Conservation (phyloP, 2,888 invertebrate species). For the Clistopyga incitator region DNA sequence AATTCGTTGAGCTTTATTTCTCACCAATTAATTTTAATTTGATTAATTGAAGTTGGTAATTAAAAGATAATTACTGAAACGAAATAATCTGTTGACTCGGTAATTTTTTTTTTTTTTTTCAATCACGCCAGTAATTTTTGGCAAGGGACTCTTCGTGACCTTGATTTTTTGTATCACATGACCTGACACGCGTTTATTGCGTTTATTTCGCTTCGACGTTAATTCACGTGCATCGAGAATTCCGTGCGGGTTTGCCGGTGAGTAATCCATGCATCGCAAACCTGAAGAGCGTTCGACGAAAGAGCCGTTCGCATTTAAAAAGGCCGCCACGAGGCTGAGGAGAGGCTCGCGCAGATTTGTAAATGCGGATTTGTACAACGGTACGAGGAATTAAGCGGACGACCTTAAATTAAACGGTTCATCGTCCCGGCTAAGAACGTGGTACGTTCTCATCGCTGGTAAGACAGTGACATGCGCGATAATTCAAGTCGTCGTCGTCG, state of each 20-base stretch:
- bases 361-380: slow-evolving; percentile 73
- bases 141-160: too few relatives aligned
- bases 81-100: too few relatives aligned
- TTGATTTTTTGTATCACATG: not conserved
- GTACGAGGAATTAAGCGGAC: slow-evolving; percentile 79
- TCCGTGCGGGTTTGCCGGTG: not conserved
- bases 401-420: slow-evolving; percentile 82
- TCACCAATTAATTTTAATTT: too few relatives aligned
- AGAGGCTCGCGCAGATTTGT: slow-evolving; percentile 67
- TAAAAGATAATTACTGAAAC: too few relatives aligned
- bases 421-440: slow-evolving; percentile 61
- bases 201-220: not conserved
- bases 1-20: too few relatives aligned
- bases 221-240: slow-evolving; percentile 33
- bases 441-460: slow-evolving; percentile 37
- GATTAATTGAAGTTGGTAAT: too few relatives aligned
- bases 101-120: too few relatives aligned
- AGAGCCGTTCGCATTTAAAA: slow-evolving; percentile 17
- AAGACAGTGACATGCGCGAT: slow-evolving; percentile 78
- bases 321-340: not conserved
- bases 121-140: too few relatives aligned
- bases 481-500: slow-evolving; percentile 73
- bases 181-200: not conserved
- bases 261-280: slow-evolving; percentile 20
- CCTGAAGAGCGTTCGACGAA: not conserved